Percentiles rank a stretch among this genome's conserved stretches.
Conservation (phyloP, 2,888 invertebrate genomes). For the Lasioglossum morio region DNA sequence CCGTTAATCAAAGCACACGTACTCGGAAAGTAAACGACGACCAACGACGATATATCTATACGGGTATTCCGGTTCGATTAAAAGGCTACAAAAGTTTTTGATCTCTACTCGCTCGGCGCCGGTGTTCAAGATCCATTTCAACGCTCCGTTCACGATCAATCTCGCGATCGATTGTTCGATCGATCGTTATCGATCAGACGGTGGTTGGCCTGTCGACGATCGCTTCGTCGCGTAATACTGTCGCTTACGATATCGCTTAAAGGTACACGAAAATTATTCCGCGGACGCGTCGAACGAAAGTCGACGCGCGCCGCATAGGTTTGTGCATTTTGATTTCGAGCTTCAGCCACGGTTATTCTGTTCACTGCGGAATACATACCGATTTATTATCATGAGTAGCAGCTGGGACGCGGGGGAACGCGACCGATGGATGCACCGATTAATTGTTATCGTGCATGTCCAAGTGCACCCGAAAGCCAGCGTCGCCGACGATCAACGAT, state of each 20-base stretch:
- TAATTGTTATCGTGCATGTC: not conserved
- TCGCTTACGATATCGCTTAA: conserved; percentile 52
- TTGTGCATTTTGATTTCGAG: conserved; percentile 75
- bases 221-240: conserved; percentile 29
- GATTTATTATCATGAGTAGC: conserved; percentile 49
- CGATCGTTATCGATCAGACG: not conserved
- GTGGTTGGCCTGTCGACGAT: not conserved
- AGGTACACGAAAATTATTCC: conserved; percentile 42
- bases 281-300: conserved; percentile 7
- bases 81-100: conserved; percentile 8
- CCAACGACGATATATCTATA: not conserved
- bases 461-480: conserved; percentile 45
- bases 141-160: not conserved
- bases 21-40: conserved; percentile 13
- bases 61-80: not conserved
- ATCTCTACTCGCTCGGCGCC: not conserved
- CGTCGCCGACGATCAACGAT: conserved; percentile 20
- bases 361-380: conserved; percentile 65
- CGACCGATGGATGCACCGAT: conserved; percentile 12
- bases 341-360: conserved; percentile 74
- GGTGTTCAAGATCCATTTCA: not conserved
- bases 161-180: not conserved
- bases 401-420: not conserved
- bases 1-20: conserved; percentile 11
- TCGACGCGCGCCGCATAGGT: conserved; percentile 42